Evolutionary conservation across 2,888 invertebrate species (phyloP), one percentile per base, ranked within the genome.

Genomic region (Drosophila koepferae): DNA sequence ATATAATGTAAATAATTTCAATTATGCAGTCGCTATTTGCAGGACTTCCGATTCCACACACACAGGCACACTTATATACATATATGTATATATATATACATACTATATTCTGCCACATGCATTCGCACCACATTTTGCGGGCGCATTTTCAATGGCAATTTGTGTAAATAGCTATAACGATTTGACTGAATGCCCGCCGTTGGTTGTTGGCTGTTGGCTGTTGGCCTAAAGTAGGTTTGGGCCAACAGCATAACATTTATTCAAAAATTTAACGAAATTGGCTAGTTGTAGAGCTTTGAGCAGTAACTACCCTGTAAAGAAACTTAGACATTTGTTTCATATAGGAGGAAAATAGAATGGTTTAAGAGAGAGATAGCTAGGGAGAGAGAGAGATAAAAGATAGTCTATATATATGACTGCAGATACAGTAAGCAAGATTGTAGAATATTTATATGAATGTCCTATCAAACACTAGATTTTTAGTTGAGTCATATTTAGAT

Each of bases 141-240:
- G 58, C 65, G 62, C 87, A 71, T 68, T 84, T 80, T 61, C 81
- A 70, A 64, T 66, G 88, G 72, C 82, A 85, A 85, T 89, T 89
- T 89, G 74, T 67, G 67, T 64, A 85, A 89, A 81, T 84, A 75
- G 79, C 63, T 67, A 43, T 65, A 81, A 67, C 70, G 58, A 71
- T 89, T 87, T 89, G 74, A 53, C 63, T 59, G 66, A 83, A 71
- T 62, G 67, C 53, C 23, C 65, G 55, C 18, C 62, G 61, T 44
- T 20, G 20, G 6, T 10, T 4, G n/a, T n/a, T 41, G n/a, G 36
- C 38, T 14, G 14, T 38, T 36, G 16, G 36, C 38, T 20, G n/a
- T 31, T 6, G 40, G 49, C 48, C 16, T 28, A 28, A 28, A 23
- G n/a, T 9, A 31, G 16, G 8, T n/a, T 23, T 2, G 31, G n/a